Percentiles rank a stretch among this genome's conserved stretches.
Evolutionary conservation across 1,140 invertebrate species (phyloP).

Genomic region (Drosophila pectinifera): DNA sequence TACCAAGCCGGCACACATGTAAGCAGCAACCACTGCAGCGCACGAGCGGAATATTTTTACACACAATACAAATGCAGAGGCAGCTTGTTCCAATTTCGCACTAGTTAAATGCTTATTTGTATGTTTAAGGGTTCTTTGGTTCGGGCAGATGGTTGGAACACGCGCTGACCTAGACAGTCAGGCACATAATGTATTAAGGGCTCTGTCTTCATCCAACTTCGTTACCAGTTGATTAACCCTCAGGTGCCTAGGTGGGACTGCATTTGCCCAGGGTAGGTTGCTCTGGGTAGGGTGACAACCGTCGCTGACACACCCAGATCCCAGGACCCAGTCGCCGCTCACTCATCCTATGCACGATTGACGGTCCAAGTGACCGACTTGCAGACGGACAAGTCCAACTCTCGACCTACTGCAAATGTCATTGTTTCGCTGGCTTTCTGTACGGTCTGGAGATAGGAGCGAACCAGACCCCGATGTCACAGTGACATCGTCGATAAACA

Average conservation of each 20-base stretch:
- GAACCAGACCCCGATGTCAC: background rate
- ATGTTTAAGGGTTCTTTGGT: background rate
- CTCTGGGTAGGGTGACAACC: background rate
- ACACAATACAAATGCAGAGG: slow-evolving; percentile 1
- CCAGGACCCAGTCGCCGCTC: no score
- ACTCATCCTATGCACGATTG: background rate
- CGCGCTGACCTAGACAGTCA: background rate
- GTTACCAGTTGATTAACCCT: background rate
- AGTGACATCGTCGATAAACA: slow-evolving; percentile 1
- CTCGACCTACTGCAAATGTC: background rate
- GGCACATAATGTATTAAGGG: background rate
- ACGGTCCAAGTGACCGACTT: background rate
- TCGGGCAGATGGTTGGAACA: no score
- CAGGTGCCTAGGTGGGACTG: background rate
- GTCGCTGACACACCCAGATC: background rate
- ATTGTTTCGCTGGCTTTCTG: background rate
- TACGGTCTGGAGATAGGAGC: background rate
- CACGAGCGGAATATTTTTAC: slow-evolving; percentile 1
- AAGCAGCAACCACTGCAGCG: slow-evolving; percentile 6
- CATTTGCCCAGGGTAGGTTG: background rate
- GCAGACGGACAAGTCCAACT: background rate
- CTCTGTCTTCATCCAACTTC: background rate
- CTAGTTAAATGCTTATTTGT: slow-evolving; percentile 24
- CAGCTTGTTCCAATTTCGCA: slow-evolving; percentile 22
- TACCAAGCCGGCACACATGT: slow-evolving; percentile 30